A percentile compares a stretch with the other conserved stretches of the same genome.
Conservation (phyloP, 1,140 invertebrate genomes). For the Hypsibius dujardini region DNA sequence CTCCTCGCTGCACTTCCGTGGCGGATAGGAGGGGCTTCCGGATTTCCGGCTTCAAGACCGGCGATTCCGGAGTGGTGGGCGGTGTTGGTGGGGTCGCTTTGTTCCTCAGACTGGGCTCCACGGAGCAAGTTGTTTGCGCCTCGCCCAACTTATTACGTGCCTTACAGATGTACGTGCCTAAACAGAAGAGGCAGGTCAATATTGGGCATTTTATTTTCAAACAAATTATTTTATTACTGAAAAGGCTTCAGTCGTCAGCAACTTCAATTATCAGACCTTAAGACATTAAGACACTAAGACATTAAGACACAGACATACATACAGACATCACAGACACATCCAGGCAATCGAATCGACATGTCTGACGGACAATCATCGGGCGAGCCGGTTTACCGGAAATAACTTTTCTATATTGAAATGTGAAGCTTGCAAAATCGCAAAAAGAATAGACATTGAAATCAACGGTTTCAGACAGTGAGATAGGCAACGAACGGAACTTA, state of each 20-base stretch:
- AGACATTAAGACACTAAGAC: too few relatives aligned
- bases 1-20: slow-evolving; percentile 56
- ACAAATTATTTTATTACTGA: too few relatives aligned
- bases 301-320: background rate
- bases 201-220: too few relatives aligned
- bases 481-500: background rate
- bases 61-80: background rate
- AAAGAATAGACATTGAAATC: too few relatives aligned
- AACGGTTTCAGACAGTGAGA: too few relatives aligned
- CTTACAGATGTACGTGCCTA: slow-evolving; percentile 19
- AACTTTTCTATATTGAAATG: too few relatives aligned
- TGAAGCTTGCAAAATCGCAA: too few relatives aligned
- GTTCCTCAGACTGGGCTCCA: slow-evolving; percentile 30
- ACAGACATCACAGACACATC: background rate
- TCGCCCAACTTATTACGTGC: slow-evolving; percentile 35
- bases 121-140: slow-evolving; percentile 62
- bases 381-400: too few relatives aligned
- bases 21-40: slow-evolving; percentile 25
- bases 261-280: too few relatives aligned
- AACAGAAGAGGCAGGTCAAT: too few relatives aligned
- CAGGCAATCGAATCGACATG: slow-evolving; percentile 34
- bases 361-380: too few relatives aligned
- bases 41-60: background rate
- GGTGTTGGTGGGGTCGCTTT: background rate
- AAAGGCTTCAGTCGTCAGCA: too few relatives aligned